phyloP scores from a whole-genome alignment of 2,113 vertebrate species.

The Galemys pyrenaicus region DNA sequence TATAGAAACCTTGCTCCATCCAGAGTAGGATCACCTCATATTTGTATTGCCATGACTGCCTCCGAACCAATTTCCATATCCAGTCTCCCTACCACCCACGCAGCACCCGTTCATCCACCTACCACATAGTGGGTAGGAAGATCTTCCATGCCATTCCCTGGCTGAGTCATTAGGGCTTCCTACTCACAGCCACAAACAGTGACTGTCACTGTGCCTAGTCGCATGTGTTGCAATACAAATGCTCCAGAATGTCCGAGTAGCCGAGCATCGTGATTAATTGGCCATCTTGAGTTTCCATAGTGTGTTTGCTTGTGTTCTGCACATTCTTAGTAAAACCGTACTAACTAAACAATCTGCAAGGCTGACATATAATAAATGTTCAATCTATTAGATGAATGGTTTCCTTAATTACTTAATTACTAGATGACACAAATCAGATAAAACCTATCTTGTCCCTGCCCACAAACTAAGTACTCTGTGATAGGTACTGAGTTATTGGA shows the following conservation, averaged over 20 bases:
- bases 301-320: neutral
- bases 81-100: neutral
- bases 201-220: neutral
- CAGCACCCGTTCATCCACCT: neutral
- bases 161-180: neutral
- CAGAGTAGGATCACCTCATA: neutral
- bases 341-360: neutral
- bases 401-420: conserved; percentile 20
- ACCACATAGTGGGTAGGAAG: neutral
- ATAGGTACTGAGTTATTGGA: neutral
- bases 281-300: neutral
- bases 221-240: neutral
- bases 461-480: neutral
- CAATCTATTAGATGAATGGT: conserved; percentile 5
- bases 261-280: neutral
- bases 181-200: neutral
- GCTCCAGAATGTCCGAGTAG: neutral
- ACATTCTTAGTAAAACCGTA: neutral
- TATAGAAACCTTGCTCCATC: neutral
- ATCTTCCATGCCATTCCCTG: neutral
- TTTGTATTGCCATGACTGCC: neutral
- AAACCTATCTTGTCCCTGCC: neutral
- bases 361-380: neutral
- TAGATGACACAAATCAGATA: conserved; percentile 23
- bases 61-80: neutral